Evolutionary conservation across 2,797 vertebrate genomes (phyloP).

Genomic region (Scolopax bukidnonensis): DNA sequence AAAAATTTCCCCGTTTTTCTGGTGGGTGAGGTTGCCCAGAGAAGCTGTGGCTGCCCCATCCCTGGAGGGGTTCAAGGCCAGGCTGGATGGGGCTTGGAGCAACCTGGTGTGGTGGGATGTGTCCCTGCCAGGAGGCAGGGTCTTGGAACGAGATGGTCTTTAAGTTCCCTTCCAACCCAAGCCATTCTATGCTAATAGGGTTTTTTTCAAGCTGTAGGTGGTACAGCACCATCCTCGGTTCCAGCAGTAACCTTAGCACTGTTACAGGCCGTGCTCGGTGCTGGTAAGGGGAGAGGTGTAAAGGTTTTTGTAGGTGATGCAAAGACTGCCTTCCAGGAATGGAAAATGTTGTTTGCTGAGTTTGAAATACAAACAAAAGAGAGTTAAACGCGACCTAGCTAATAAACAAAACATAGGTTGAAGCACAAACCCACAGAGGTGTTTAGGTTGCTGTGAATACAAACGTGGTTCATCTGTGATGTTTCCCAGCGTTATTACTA

Average conservation of each 20-base stretch:
- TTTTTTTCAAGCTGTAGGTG: not conserved
- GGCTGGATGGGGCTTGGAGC: not conserved
- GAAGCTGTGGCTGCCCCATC: not conserved
- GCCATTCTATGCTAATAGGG: not conserved
- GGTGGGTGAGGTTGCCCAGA: not conserved
- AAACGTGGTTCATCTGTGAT: not conserved
- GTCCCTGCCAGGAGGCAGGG: no score
- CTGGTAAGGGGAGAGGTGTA: not conserved
- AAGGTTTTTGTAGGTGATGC: not conserved
- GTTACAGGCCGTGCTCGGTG: no score
- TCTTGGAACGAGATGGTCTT: not conserved
- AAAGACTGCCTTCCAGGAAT: not conserved
- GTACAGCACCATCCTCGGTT: rapidly evolving
- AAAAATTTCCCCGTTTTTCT: not conserved
- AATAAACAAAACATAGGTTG: not conserved
- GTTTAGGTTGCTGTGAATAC: not conserved
- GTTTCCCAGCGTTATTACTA: not conserved
- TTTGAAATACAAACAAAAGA: not conserved
- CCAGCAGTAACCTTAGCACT: not conserved
- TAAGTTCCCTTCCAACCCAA: not conserved
- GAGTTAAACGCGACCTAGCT: not conserved
- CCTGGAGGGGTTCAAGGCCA: not conserved
- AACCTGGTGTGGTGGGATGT: not conserved
- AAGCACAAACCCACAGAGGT: not conserved
- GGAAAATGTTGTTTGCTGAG: not conserved